Conservation (phyloP, 2,797 vertebrate species). For the Esox lucius region DNA sequence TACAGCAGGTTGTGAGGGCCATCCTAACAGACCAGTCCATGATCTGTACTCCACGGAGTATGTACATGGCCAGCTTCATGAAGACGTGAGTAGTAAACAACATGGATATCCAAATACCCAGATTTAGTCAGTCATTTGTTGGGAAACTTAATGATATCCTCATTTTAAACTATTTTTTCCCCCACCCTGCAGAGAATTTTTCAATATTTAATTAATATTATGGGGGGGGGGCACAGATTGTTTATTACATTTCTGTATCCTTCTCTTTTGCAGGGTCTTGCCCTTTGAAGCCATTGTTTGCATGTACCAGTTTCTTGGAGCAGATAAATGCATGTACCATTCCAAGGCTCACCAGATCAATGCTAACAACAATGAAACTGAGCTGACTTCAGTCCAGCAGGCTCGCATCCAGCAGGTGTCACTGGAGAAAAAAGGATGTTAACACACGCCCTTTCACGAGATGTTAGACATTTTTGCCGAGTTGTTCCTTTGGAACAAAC, state of each 20-base stretch:
- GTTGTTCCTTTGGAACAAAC: slow-evolving; percentile 63
- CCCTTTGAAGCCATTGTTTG: slow-evolving; percentile 88
- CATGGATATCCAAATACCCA: background rate
- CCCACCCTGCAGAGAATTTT: background rate
- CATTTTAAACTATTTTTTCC: background rate
- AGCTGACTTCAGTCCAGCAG: slow-evolving; percentile 37
- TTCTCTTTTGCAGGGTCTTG: slow-evolving; percentile 74
- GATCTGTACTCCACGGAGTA: slow-evolving; percentile 86
- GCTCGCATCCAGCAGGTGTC: background rate
- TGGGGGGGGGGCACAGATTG: slow-evolving; percentile 1
- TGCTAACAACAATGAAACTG: slow-evolving; percentile 87
- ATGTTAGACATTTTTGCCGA: slow-evolving; percentile 48
- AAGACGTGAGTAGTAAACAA: slow-evolving; percentile 76
- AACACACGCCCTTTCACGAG: background rate
- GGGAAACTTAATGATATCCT: background rate
- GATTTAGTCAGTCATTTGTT: background rate
- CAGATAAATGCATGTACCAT: slow-evolving; percentile 89
- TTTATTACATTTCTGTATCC: background rate
- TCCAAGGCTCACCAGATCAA: slow-evolving; percentile 86
- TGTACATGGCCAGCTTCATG: slow-evolving; percentile 89
- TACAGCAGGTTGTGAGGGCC: slow-evolving; percentile 85
- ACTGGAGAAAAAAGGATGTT: background rate
- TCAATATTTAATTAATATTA: background rate
- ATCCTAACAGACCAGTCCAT: slow-evolving; percentile 88
- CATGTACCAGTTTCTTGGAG: slow-evolving; percentile 88